Evolutionary conservation across 64 coral and sea anemone genomes (phyloP).

Genomic region (Montipora capricornis): DNA sequence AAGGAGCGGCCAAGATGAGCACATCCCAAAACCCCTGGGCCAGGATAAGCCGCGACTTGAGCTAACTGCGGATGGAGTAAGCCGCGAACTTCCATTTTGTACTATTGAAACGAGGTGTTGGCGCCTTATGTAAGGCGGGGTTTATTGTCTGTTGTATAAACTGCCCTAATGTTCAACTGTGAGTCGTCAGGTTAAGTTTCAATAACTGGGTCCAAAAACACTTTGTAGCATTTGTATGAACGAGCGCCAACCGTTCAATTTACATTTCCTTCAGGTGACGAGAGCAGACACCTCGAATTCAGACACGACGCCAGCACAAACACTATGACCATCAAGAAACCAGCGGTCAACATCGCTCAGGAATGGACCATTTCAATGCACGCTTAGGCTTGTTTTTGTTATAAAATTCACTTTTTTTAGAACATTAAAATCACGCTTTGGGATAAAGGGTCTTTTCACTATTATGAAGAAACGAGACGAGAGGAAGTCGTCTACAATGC

Average conservation of each 20-base stretch:
- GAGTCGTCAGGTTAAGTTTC: no score
- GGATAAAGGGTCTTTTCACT: neutral
- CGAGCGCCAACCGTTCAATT: neutral
- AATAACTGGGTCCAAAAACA: no score
- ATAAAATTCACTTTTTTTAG: conserved; percentile 26
- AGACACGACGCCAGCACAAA: conserved; percentile 75
- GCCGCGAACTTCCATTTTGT: no score
- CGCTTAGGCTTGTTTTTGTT: conserved; percentile 60
- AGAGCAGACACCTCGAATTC: conserved; percentile 67
- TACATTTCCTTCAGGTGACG: conserved; percentile 40
- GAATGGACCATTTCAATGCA: conserved; percentile 95
- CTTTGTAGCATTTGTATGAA: no score
- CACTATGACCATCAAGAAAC: conserved; percentile 93
- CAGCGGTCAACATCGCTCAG: conserved; percentile 80
- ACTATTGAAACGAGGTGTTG: no score
- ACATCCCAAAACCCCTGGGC: no score
- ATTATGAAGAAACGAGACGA: neutral
- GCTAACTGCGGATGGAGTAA: no score
- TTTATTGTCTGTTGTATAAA: no score
- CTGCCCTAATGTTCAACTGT: no score
- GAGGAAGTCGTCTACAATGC: conserved; percentile 15
- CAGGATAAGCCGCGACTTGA: no score
- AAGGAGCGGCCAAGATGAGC: no score
- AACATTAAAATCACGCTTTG: neutral
- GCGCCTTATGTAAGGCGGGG: no score